These are phyloP conservation scores for Idaea aversata DNA, from an alignment of 2,888 invertebrate genomes.

Conservation along the genomic window DNA sequence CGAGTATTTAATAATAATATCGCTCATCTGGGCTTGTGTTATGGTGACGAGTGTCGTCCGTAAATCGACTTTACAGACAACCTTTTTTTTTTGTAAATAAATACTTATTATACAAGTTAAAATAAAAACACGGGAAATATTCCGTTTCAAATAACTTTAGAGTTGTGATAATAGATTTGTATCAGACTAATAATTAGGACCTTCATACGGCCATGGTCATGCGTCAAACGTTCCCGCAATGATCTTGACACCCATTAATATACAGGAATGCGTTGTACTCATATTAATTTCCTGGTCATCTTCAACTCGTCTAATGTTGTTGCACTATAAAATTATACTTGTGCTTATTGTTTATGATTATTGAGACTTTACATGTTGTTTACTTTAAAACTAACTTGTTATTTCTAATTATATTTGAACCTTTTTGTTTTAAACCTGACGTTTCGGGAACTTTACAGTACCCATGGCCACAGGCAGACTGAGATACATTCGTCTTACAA, in stretches of 20 bases:
- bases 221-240: constrained; percentile 59
- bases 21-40: too few relatives aligned
- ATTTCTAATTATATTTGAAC: neutral
- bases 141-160: too few relatives aligned
- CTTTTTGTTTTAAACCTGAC: too few relatives aligned
- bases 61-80: too few relatives aligned
- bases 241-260: constrained; percentile 57
- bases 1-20: too few relatives aligned
- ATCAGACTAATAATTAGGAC: constrained; percentile 27
- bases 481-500: too few relatives aligned
- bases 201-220: constrained; percentile 44
- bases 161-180: neutral
- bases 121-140: too few relatives aligned
- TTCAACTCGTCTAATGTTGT: constrained; percentile 41
- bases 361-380: constrained; percentile 10
- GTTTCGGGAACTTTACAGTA: too few relatives aligned
- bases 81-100: too few relatives aligned
- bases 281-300: constrained; percentile 58
- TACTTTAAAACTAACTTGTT: neutral
- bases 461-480: too few relatives aligned
- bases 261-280: constrained; percentile 57
- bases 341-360: constrained; percentile 23
- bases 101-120: too few relatives aligned
- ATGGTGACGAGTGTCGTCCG: too few relatives aligned
- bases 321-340: constrained; percentile 33